phyloP scores from a whole-genome alignment of 2,888 invertebrate species.

The Cynaeus angustus region DNA sequence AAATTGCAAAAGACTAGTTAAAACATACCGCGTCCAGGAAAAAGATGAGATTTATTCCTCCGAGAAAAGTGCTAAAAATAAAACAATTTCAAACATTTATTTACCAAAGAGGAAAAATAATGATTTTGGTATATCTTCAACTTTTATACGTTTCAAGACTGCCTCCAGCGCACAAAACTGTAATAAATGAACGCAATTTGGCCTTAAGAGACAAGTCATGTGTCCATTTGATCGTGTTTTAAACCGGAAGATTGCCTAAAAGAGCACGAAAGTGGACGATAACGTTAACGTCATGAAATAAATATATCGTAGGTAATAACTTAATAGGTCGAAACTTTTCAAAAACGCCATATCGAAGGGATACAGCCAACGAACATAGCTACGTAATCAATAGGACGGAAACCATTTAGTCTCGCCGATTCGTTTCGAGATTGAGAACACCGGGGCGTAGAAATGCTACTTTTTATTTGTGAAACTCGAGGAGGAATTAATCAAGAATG shows the following conservation, averaged over 20 bases:
- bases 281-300: slow-evolving; percentile 26
- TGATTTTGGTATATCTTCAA: no score
- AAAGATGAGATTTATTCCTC: not conserved
- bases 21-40: not conserved
- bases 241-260: slow-evolving; percentile 26
- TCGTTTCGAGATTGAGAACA: slow-evolving; percentile 54
- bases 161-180: not conserved
- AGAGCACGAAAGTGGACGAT: slow-evolving; percentile 26
- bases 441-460: slow-evolving; percentile 54
- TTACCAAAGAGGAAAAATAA: no score
- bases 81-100: no score
- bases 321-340: slow-evolving; percentile 44
- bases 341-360: slow-evolving; percentile 43
- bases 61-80: no score
- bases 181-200: not conserved
- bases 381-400: slow-evolving; percentile 58
- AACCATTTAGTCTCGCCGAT: slow-evolving; percentile 57
- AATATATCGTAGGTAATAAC: slow-evolving; percentile 45
- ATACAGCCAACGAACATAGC: slow-evolving; percentile 34
- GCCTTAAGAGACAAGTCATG: slow-evolving; percentile 1
- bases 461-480: slow-evolving; percentile 55
- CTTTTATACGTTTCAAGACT: no score
- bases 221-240: slow-evolving; percentile 27
- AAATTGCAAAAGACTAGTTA: slow-evolving; percentile 10
- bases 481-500: slow-evolving; percentile 59